Evolutionary conservation across 2,888 invertebrate genomes (phyloP).

Genomic region (Lasioglossum malachurum): DNA sequence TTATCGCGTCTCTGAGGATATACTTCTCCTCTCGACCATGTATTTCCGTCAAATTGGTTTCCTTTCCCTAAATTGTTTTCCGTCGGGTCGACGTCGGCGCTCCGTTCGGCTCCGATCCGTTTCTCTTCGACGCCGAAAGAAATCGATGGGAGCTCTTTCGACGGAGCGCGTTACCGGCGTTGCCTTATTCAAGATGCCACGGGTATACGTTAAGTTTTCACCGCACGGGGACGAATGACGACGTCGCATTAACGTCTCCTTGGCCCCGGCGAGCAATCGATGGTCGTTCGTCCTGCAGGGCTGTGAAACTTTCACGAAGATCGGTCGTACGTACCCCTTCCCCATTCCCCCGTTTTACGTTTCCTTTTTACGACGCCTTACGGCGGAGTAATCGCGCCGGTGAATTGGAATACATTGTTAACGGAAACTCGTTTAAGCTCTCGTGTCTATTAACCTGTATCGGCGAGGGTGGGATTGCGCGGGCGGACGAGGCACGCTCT

Average conservation of each 20-base stretch:
- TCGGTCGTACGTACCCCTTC: constrained; percentile 26
- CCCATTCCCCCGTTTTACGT: constrained; percentile 40
- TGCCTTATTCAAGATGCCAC: constrained; percentile 66
- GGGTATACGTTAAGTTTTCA: constrained; percentile 67
- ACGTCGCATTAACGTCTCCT: constrained; percentile 65
- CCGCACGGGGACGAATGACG: constrained; percentile 65
- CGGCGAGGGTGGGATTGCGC: constrained; percentile 16
- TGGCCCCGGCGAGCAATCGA: neutral
- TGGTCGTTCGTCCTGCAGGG: constrained; percentile 25
- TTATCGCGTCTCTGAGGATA: constrained; percentile 3
- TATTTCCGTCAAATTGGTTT: constrained; percentile 37
- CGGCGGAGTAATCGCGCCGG: constrained; percentile 42
- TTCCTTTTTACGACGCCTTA: constrained; percentile 55
- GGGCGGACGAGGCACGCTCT: neutral
- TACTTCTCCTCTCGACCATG: neutral
- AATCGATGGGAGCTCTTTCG: constrained; percentile 58
- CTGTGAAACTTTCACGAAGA: constrained; percentile 60
- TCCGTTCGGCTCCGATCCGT: neutral
- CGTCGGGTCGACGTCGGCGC: constrained; percentile 13
- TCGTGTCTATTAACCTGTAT: constrained; percentile 51
- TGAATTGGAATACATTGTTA: constrained; percentile 62
- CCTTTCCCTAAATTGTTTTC: constrained; percentile 32
- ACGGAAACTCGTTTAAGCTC: constrained; percentile 35
- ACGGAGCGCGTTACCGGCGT: constrained; percentile 38
- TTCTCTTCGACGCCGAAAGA: constrained; percentile 19